Base-by-base conservation (phyloP, 2,797 vertebrate genomes). In the Eospalax fontanierii region DNA sequence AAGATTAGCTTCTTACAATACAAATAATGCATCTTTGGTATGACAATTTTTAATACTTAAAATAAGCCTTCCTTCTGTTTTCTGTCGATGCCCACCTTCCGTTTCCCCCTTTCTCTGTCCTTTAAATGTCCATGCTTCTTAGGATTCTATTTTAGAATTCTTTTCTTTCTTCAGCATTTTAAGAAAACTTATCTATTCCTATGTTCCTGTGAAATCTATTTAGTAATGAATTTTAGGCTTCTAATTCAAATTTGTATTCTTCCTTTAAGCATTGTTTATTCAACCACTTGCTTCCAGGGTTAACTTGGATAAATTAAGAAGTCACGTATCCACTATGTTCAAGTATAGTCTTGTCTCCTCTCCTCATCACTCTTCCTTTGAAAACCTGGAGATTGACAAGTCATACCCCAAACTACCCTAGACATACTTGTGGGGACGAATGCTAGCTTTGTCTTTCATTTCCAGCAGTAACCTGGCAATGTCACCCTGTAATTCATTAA, bases 31-130 rank as follows among this genome's bases (percentile, higher is more conserved):
- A 30, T 89, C 43, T 93, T 95, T 93, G 50, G 3, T 21, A 61
- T 83, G n/a, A 11, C 61, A n/a, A 43, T 59, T 75, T 93, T 93
- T 85, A 59, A 66, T 87, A 57, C 85, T 85, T 57, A 68, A 81
- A 84, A 9, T 28, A 68, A 68, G 6, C 79, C 59, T 90, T 28
- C 30, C 12, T 76, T 61, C 40, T 43, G 5, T 24, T 91, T 79
- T 89, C 38, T 89, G 28, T 70, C 1, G 46, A 22, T 74, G 11
- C 59, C 68, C 30, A 40, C 65, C 90, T 78, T 85, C 4, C 81
- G 10, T 3, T 8, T 85, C 11, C 46, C 46, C 46, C 46, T 46
- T 46, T 46, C 46, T 11, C 46, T 46, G 46, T 6, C 46, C 5
- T 88, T 91, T 63, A 89, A 71, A 57, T n/a, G 10, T 71, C 6